Evolutionary conservation across 2,888 invertebrate species (phyloP).

Genomic region (Rhingia rostrata): DNA sequence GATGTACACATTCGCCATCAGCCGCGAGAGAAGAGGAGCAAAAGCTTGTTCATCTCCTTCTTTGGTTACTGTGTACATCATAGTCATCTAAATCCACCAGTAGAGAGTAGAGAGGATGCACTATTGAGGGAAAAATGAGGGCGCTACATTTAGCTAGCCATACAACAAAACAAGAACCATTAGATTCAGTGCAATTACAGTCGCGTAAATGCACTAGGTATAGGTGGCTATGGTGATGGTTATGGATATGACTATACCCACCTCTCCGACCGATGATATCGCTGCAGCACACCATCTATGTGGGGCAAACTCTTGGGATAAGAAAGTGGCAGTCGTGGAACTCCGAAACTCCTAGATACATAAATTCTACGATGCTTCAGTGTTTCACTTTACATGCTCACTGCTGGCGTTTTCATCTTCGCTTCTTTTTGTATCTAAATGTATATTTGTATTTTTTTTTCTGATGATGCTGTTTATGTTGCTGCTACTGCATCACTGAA

Average conservation of each 20-base stretch:
- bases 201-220: conserved; percentile 25
- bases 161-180: conserved; percentile 65
- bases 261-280: not conserved
- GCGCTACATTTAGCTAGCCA: conserved; percentile 70
- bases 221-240: conserved; percentile 6
- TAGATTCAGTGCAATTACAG: conserved; percentile 70
- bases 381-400: conserved; percentile 70
- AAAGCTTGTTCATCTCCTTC: conserved; percentile 36
- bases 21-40: not conserved
- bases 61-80: conserved; percentile 9
- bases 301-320: conserved; percentile 64
- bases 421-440: conserved; percentile 14
- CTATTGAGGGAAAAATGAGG: conserved; percentile 60
- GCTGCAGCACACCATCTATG: conserved; percentile 15
- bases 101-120: conserved; percentile 41
- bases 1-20: not conserved
- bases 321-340: conserved; percentile 50
- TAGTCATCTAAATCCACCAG: not conserved
- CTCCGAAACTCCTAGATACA: conserved; percentile 64
- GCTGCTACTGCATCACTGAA: conserved; percentile 37
- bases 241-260: conserved; percentile 6
- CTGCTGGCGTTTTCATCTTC: conserved; percentile 22
- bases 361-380: conserved; percentile 47
- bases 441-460: conserved; percentile 35
- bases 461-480: conserved; percentile 25